Evolutionary conservation across 2,797 vertebrate species (phyloP).

Genomic region (Helarctos malayanus): DNA sequence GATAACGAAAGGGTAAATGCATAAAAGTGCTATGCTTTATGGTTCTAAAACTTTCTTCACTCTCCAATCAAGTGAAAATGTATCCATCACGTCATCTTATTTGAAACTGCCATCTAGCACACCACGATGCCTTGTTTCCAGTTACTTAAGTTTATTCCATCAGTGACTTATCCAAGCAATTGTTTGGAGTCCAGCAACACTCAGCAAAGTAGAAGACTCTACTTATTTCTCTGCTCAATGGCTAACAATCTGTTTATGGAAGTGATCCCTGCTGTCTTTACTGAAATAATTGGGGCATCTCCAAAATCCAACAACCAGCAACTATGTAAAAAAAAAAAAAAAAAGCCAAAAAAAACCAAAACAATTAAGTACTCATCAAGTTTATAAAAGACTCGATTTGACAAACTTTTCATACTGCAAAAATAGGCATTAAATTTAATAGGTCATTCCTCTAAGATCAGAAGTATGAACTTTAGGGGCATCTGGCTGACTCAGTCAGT

Average conservation of each 20-base stretch:
- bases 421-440: background rate
- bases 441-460: background rate
- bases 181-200: constrained; percentile 19
- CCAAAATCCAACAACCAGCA: background rate
- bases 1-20: constrained; percentile 7
- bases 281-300: background rate
- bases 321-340: constrained; percentile 7
- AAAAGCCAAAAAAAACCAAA: too few relatives aligned
- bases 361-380: background rate
- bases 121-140: background rate
- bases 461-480: background rate
- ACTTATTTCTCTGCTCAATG: background rate
- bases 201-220: constrained; percentile 18
- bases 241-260: constrained; percentile 19
- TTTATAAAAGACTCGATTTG: background rate
- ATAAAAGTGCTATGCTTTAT: background rate
- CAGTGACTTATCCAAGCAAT: background rate
- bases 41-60: background rate
- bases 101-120: background rate
- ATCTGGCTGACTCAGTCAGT: background rate
- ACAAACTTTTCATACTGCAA: constrained; percentile 10
- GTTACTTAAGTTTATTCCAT: background rate
- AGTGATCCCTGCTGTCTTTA: background rate
- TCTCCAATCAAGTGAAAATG: constrained; percentile 20
- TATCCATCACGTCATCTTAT: constrained; percentile 20